phyloP scores from a whole-genome alignment of 1,140 invertebrate species.

The Polypedilum pembai region DNA sequence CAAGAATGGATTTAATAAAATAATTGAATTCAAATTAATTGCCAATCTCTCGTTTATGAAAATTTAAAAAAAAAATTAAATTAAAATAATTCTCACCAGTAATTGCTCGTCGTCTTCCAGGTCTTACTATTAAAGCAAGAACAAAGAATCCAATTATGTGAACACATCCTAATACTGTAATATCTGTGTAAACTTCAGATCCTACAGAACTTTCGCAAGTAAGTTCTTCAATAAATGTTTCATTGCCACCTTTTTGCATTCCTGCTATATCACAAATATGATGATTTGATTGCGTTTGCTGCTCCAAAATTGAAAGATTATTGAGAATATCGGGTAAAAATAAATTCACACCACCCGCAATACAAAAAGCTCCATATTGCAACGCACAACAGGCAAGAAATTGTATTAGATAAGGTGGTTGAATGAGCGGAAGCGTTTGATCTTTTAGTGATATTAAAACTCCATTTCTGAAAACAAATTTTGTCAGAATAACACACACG shows the following conservation, averaged over 20 bases:
- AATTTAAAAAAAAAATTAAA: too few relatives aligned
- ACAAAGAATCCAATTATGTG: too few relatives aligned
- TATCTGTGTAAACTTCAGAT: too few relatives aligned
- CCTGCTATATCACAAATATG: neutral
- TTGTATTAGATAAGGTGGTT: neutral
- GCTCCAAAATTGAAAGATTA: neutral
- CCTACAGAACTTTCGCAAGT: neutral
- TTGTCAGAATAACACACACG: neutral
- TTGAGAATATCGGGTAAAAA: constrained; percentile 9
- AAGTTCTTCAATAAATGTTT: too few relatives aligned
- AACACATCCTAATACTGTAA: too few relatives aligned
- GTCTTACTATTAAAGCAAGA: too few relatives aligned
- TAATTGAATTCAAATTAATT: too few relatives aligned
- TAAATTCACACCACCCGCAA: neutral
- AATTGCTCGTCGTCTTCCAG: too few relatives aligned
- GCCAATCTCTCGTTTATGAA: too few relatives aligned
- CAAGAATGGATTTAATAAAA: too few relatives aligned
- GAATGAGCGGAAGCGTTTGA: neutral
- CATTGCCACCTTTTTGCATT: neutral
- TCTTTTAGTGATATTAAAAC: neutral
- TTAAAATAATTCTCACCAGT: too few relatives aligned
- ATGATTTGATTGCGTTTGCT: neutral
- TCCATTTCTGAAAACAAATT: neutral
- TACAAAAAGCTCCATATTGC: neutral
- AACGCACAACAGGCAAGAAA: neutral